Evolutionary conservation across 2,888 invertebrate species (phyloP), one percentile per base, ranked within the genome.

Genomic region (Hyposoter didymator): DNA sequence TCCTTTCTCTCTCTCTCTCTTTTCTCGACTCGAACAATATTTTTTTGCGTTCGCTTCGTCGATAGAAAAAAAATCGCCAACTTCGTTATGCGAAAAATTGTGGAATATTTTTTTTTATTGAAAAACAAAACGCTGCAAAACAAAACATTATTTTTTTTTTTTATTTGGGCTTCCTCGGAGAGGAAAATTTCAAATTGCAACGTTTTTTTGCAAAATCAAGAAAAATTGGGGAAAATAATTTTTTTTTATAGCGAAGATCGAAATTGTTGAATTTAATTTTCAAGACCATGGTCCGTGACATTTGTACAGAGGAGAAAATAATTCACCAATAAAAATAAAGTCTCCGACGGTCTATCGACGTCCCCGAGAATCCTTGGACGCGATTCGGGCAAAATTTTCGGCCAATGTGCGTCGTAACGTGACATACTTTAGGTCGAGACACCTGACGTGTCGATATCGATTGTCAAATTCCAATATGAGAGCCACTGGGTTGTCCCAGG

Each of bases 401-500:
- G 67, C 28, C 59, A 59, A 43, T 1, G 19, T 43, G 45, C 22
- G 28, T 70, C 47, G 19, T 4, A 49, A 47, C 28, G 17, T 47
- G 59, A 59, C 59, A 59, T 28, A 59, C 59, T 80, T 49, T 79
- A 62, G 78, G 70, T 79, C 70, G 35, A 19, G 22, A 64, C 49
- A 32, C 35, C 47, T 43, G 75, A 72, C 72, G 79, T 39, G 12
- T 59, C 52, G 22, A 55, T 76, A 84, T 84, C 84, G 84, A 84
- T 84, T 72, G 84, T 45, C 70, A 47, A 66, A 80, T 84, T 64
- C 75, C 74, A 72, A 84, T 80, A 70, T 69, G 45, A 43, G 62
- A 69, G 79, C 84, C 79, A 80, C 69, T 79, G 84, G 79, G 84
- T 84, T 84, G 75, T 62, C 19, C 64, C 70, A 32, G n/a, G 32